Percentiles rank a stretch among this genome's conserved stretches.
phyloP scores from a whole-genome alignment of 2,888 invertebrate species.

The Emmelina monodactyla region DNA sequence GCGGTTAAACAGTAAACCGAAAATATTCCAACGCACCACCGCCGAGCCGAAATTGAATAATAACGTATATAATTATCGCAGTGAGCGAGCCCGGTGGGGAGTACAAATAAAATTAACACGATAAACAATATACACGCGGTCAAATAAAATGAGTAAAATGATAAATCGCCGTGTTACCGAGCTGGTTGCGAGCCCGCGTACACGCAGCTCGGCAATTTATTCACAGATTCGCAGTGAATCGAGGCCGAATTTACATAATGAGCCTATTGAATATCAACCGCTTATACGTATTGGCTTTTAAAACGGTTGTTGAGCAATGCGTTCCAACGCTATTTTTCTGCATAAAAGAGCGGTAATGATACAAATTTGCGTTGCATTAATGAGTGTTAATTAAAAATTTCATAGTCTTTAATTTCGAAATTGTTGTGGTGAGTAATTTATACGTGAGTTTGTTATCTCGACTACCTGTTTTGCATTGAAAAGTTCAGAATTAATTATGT shows the following conservation, averaged over 20 bases:
- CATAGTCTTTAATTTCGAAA: too few relatives aligned
- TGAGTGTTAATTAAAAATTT: too few relatives aligned
- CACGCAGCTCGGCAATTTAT: conserved; percentile 60
- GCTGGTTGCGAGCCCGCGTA: conserved; percentile 50
- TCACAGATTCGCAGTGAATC: conserved; percentile 56
- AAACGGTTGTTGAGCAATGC: background rate
- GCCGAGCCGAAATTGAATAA: conserved; percentile 35
- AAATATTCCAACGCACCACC: conserved; percentile 44
- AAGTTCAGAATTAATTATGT: too few relatives aligned
- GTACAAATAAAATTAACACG: conserved; percentile 59
- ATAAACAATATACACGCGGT: conserved; percentile 49
- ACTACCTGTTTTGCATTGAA: too few relatives aligned
- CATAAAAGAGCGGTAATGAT: too few relatives aligned
- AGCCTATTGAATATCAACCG: conserved; percentile 39
- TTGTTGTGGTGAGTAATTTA: too few relatives aligned
- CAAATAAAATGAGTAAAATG: conserved; percentile 50
- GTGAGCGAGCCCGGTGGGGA: conserved; percentile 43
- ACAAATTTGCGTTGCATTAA: too few relatives aligned
- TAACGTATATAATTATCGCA: conserved; percentile 35
- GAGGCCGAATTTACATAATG: conserved; percentile 57
- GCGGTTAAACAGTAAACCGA: conserved; percentile 35
- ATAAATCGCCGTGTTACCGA: conserved; percentile 47
- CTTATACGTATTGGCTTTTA: too few relatives aligned
- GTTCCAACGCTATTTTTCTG: background rate
- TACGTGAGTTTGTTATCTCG: too few relatives aligned